Evolutionary conservation across 2,888 invertebrate genomes (phyloP).

Genomic region (Epinotia demarniana): DNA sequence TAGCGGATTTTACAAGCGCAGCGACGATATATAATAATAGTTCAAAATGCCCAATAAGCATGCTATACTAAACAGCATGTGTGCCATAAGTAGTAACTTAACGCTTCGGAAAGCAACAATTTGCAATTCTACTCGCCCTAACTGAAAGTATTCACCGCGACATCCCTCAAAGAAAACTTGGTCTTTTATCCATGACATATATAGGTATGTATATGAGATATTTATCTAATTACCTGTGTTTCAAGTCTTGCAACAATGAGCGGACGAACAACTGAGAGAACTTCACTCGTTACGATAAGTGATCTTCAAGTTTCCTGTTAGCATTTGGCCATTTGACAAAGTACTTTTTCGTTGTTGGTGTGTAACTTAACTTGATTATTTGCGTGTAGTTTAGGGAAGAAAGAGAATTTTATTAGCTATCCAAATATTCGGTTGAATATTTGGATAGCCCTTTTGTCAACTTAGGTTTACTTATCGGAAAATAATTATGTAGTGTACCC

Average conservation of each 20-base stretch:
- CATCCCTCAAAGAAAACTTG: not conserved
- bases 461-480: too few species aligned
- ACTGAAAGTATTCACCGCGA: too few species aligned
- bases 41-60: too few species aligned
- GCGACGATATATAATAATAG: too few species aligned
- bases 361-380: not conserved
- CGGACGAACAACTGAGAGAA: not conserved
- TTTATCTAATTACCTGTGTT: conserved; percentile 27
- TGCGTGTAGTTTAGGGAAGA: not conserved
- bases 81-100: too few species aligned
- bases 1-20: too few species aligned
- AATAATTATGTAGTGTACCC: too few species aligned
- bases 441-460: too few species aligned
- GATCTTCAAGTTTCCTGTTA: conserved; percentile 20
- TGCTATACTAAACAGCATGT: too few species aligned
- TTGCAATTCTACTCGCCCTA: too few species aligned
- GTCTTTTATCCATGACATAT: conserved; percentile 1
- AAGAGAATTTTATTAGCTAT: not conserved
- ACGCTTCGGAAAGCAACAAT: too few species aligned
- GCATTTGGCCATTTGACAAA: conserved; percentile 35
- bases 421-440: too few species aligned
- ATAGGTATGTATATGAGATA: not conserved
- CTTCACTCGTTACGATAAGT: conserved; percentile 16
- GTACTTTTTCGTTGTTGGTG: not conserved
- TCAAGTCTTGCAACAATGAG: conserved; percentile 9